Conservation (phyloP, 2,888 invertebrate genomes). For the Stenichneumon culpator region DNA sequence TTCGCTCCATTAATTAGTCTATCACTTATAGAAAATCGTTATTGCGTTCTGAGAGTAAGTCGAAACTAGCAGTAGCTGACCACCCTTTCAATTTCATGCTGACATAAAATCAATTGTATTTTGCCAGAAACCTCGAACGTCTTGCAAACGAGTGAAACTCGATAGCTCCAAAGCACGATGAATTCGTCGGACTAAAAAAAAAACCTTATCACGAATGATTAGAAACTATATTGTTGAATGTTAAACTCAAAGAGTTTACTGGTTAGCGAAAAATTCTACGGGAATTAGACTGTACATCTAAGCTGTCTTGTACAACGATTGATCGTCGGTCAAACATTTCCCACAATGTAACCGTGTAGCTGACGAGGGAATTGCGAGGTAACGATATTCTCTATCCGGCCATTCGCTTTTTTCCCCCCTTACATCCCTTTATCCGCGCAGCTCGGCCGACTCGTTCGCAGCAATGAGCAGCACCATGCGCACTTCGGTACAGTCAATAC, state of each 20-base stretch:
- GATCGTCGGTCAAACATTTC: not conserved
- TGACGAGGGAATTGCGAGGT: not conserved
- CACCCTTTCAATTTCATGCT: not conserved
- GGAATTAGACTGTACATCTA: not conserved
- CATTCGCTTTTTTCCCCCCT: slow-evolving; percentile 3
- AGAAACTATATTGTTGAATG: not conserved
- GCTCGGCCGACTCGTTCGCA: slow-evolving; percentile 43
- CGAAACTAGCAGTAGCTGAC: not conserved
- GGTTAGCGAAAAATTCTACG: not conserved
- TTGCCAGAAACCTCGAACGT: no score
- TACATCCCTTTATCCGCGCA: slow-evolving; percentile 38
- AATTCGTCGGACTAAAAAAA: not conserved
- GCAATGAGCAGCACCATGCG: slow-evolving; percentile 21
- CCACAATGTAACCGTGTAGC: not conserved
- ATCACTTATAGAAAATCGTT: not conserved
- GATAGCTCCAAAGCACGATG: not conserved
- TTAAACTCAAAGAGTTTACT: not conserved
- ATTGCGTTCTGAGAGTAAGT: not conserved
- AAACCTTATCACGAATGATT: not conserved
- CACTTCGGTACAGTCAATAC: slow-evolving; percentile 32
- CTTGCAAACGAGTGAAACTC: no score
- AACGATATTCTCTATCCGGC: slow-evolving; percentile 2
- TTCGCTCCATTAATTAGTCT: not conserved
- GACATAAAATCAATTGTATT: not conserved
- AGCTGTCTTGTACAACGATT: not conserved